Conservation (phyloP, 2,797 vertebrate species). For the Sebastes minor region DNA sequence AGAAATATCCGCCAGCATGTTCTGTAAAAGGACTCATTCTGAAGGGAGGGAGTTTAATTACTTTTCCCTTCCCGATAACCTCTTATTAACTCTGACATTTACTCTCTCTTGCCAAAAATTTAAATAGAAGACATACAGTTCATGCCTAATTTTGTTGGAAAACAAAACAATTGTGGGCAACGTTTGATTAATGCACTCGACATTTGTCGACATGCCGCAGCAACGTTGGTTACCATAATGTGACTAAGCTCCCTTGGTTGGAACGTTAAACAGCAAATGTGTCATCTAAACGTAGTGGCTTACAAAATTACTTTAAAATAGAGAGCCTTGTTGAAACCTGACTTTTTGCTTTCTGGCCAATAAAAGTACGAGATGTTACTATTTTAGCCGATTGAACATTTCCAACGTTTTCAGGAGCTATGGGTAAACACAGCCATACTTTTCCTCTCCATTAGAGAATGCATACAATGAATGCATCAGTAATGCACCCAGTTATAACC, state of each 20-base stretch:
- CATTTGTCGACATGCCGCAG: constrained; percentile 27
- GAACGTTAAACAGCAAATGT: constrained; percentile 18
- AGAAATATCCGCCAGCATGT: constrained; percentile 63
- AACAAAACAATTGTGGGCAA: constrained; percentile 56
- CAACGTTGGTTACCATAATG: constrained; percentile 15
- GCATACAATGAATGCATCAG: constrained; percentile 7
- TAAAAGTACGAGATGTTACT: constrained; percentile 16
- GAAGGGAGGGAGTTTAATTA: constrained; percentile 64
- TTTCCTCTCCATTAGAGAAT: constrained; percentile 22
- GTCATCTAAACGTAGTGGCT: constrained; percentile 24
- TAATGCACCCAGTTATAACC: not conserved
- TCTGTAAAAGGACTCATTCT: constrained; percentile 68
- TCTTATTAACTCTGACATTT: constrained; percentile 72
- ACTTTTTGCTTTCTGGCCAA: constrained; percentile 5
- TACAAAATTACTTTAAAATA: constrained; percentile 12
- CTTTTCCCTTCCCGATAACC: constrained; percentile 74
- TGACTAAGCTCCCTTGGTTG: constrained; percentile 17
- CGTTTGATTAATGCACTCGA: constrained; percentile 48
- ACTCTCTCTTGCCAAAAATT: constrained; percentile 50
- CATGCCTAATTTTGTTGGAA: constrained; percentile 54
- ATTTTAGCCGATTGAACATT: constrained; percentile 49
- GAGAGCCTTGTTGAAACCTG: constrained; percentile 9
- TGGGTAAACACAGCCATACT: not conserved
- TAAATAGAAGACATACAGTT: constrained; percentile 45
- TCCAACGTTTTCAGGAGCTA: constrained; percentile 3